These are phyloP conservation scores for Saiga tatarica DNA, from an alignment of 2,113 vertebrate species.

Conservation along the genomic window DNA sequence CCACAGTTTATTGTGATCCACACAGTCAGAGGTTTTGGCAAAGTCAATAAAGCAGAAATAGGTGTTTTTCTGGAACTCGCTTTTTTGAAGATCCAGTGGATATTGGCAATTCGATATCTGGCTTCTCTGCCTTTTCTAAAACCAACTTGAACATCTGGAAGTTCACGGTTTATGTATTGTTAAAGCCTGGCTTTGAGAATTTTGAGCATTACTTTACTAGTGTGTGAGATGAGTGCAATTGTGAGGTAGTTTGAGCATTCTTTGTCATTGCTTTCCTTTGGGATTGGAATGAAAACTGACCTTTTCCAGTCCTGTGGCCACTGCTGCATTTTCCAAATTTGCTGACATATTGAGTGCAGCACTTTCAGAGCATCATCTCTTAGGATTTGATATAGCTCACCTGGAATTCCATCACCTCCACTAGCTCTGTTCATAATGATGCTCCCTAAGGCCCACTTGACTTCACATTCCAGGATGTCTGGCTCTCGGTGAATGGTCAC, in stretches of 20 bases:
- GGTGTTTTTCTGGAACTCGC: neutral
- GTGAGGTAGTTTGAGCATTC: neutral
- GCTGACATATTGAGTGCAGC: neutral
- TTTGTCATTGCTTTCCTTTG: neutral
- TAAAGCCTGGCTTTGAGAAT: neutral
- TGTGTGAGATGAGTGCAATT: neutral
- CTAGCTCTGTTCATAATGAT: neutral
- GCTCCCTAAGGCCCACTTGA: neutral
- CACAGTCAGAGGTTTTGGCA: neutral
- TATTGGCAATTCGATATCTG: neutral
- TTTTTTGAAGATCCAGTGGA: neutral
- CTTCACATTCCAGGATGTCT: neutral
- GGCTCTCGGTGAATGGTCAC: neutral
- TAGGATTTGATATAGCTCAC: neutral
- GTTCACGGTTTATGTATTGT: neutral
- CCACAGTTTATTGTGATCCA: neutral
- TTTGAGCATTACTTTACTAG: neutral
- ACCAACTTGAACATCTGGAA: neutral
- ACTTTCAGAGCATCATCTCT: neutral
- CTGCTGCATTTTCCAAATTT: neutral
- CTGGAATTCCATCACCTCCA: neutral
- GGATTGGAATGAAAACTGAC: neutral
- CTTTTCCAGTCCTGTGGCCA: neutral
- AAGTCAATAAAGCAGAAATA: neutral
- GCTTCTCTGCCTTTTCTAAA: neutral